A percentile compares a stretch with the other conserved stretches of the same genome.
Evolutionary conservation across 1,140 invertebrate species (phyloP).

Genomic region (Eciton burchellii): DNA sequence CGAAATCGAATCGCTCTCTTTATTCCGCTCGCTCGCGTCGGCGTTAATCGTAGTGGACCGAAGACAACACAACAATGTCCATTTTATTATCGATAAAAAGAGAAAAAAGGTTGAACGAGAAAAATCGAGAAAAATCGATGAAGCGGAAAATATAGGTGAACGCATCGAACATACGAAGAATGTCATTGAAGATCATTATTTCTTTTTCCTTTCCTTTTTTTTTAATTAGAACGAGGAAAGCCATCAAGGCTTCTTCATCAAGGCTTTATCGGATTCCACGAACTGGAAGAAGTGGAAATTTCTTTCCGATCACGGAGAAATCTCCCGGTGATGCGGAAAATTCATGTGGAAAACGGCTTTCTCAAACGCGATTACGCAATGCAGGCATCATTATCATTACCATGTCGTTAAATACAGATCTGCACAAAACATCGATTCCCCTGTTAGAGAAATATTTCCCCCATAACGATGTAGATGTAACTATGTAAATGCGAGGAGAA

Average conservation of each 20-base stretch:
- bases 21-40: background rate
- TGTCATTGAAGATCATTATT: too few species aligned
- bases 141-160: too few species aligned
- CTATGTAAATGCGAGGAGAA: slow-evolving; percentile 16
- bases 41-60: background rate
- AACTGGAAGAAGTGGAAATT: too few species aligned
- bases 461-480: background rate
- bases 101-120: background rate
- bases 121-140: too few species aligned
- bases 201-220: too few species aligned
- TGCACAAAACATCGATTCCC: background rate
- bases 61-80: slow-evolving; percentile 44
- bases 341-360: background rate
- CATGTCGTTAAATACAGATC: slow-evolving; percentile 1
- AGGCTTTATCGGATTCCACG: too few species aligned
- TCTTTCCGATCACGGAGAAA: too few species aligned
- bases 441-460: slow-evolving; percentile 13
- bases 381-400: background rate
- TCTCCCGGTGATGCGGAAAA: background rate
- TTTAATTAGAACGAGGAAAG: too few species aligned
- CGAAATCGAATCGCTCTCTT: slow-evolving; percentile 22
- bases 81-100: background rate
- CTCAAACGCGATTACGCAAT: background rate
- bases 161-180: too few species aligned
- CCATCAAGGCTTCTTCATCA: too few species aligned